Evolutionary conservation across 2,888 invertebrate species (phyloP), one percentile per base, ranked within the genome.

Genomic region (Adelognathus sp.): DNA sequence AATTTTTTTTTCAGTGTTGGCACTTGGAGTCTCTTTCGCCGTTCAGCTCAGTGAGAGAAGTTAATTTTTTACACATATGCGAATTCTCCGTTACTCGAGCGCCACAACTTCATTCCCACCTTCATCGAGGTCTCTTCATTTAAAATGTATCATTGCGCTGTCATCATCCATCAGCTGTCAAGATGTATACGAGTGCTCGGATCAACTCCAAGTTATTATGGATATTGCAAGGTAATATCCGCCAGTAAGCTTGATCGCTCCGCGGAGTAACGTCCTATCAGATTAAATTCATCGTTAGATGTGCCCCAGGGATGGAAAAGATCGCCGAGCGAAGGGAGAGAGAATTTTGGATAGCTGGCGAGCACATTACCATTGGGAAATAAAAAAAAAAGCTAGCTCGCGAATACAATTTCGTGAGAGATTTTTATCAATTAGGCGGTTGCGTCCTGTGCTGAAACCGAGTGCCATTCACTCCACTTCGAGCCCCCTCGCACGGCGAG

Each of bases 271-370:
- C 52, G 52, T 66, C 64, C 16, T 33, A 1, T 14, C 36, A 36
- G 21, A 66, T 66, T 24, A 66, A 66, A 66, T 52, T 36, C 52
- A 66, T 66, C 64, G 64, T 66, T 66, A 50, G 54, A 56, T 14
- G 33, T 44, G 73, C 33, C 31, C 33, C 41, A 52, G 64, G 54
- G 14, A 52, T 36, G n/a, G 11, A 6, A 14, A 21, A 14, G 24
- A n/a, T 16, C 39, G n/a, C n/a, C 33, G 9, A 21, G 24, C 14
- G n/a, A 29, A 14, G 41, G 36, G 31, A 56, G 54, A 39, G 27
- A n/a, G 58, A n/a, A 36, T 44, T 18, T 63, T n/a, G 27, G 16
- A 5, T 1, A 29, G 18, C 9, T 1, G 18, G 36, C 36, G 56
- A 18, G 14, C 33, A 46, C 31, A 33, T 60, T 18, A 18, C 21